A percentile compares a stretch with the other conserved stretches of the same genome.
Evolutionary conservation across 1,140 invertebrate species (phyloP).

Genomic region (Carposina sasakii): DNA sequence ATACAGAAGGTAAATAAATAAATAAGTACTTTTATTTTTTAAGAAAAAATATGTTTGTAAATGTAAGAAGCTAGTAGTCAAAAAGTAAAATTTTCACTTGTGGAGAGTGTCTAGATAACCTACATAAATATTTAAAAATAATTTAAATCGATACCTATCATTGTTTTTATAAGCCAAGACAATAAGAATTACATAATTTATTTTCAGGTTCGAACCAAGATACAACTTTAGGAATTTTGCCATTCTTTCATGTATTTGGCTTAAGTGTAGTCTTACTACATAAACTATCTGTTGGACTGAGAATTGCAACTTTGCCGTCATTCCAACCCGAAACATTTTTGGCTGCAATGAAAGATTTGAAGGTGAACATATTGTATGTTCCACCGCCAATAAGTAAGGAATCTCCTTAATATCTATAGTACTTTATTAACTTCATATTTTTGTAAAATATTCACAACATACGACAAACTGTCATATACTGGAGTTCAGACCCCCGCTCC

Average conservation of each 20-base stretch:
- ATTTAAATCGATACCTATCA: too few species aligned
- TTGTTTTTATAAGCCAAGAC: neutral
- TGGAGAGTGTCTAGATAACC: too few species aligned
- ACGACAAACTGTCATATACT: too few species aligned
- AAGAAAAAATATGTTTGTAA: neutral
- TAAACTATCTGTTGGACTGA: conserved; percentile 75
- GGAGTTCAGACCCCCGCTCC: too few species aligned
- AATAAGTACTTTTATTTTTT: neutral
- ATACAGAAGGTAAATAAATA: conserved; percentile 43
- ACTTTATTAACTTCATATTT: too few species aligned
- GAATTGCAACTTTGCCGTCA: conserved; percentile 81
- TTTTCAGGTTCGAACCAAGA: conserved; percentile 61
- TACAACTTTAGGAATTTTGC: conserved; percentile 77
- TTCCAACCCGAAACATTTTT: conserved; percentile 79
- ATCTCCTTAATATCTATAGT: too few species aligned
- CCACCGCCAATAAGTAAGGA: conserved; percentile 76
- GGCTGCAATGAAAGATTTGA: conserved; percentile 70
- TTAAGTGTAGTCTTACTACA: conserved; percentile 73
- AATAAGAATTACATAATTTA: neutral
- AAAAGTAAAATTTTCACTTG: too few species aligned
- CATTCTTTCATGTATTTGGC: conserved; percentile 91
- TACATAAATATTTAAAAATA: too few species aligned
- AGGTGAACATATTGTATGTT: conserved; percentile 71
- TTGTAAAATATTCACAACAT: too few species aligned
- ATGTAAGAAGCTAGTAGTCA: neutral